Conservation (phyloP, 2,888 invertebrate genomes). For the Polydrusus tereticollis region DNA sequence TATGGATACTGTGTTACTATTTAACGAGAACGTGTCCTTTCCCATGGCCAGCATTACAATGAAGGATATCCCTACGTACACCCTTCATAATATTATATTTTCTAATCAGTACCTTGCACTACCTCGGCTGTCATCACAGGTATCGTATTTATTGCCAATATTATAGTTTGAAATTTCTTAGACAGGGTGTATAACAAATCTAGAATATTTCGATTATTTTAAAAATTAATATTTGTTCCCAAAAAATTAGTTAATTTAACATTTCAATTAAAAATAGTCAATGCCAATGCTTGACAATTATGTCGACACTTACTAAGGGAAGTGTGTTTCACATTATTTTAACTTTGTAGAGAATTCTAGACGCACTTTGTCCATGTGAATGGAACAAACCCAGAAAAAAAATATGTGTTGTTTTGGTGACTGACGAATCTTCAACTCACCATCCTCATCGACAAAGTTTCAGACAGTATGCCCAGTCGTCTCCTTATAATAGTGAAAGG, state of each 20-base stretch:
- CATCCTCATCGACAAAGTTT: conserved; percentile 77
- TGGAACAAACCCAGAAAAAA: conserved; percentile 83
- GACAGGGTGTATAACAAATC: no score
- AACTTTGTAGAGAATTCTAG: conserved; percentile 76
- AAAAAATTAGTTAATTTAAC: no score
- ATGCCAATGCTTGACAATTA: no score
- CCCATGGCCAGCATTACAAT: conserved; percentile 91
- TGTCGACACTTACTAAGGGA: no score
- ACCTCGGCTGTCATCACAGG: conserved; percentile 94
- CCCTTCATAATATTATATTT: conserved; percentile 89
- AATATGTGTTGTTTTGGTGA: conserved; percentile 85
- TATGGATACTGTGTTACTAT: conserved; percentile 85
- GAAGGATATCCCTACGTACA: conserved; percentile 89
- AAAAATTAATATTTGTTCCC: no score
- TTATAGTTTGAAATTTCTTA: background rate
- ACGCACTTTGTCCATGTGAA: conserved; percentile 90
- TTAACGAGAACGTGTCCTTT: conserved; percentile 86
- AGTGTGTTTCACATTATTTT: no score
- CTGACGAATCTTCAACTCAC: conserved; percentile 72
- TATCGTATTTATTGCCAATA: conserved; percentile 55
- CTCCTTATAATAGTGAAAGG: conserved; percentile 68
- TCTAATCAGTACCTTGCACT: conserved; percentile 88
- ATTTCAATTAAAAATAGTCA: no score
- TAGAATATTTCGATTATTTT: no score
- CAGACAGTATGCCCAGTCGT: conserved; percentile 78